Conservation (phyloP, 2,888 invertebrate species). For the Cantharis rustica region DNA sequence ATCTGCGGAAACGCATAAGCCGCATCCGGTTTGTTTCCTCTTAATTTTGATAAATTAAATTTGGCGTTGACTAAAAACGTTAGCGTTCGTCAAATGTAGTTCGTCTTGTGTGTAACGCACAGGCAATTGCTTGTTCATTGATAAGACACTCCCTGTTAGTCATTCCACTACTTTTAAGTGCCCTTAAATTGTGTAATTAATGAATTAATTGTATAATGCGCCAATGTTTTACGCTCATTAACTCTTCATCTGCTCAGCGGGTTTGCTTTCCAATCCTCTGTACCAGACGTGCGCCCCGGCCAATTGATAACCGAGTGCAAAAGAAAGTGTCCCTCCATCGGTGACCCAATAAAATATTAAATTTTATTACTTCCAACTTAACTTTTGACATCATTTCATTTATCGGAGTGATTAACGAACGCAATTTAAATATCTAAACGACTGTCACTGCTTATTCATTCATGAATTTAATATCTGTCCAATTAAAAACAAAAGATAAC, state of each 20-base stretch:
- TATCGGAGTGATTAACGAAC: neutral
- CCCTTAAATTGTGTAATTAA: slow-evolving; percentile 31
- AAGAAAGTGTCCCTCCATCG: neutral
- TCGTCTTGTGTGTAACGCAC: slow-evolving; percentile 10
- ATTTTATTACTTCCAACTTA: neutral
- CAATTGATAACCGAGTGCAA: neutral
- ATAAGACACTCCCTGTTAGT: slow-evolving; percentile 35
- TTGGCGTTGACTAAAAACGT: slow-evolving; percentile 8
- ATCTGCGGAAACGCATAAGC: slow-evolving; percentile 27
- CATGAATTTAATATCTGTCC: neutral
- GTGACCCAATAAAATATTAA: neutral
- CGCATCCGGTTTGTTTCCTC: slow-evolving; percentile 28
- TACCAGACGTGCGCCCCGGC: neutral
- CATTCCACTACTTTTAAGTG: slow-evolving; percentile 23
- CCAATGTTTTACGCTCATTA: neutral
- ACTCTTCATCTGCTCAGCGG: neutral
- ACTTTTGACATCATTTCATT: neutral
- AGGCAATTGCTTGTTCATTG: slow-evolving; percentile 29
- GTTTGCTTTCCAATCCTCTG: neutral
- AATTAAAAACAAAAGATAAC: neutral
- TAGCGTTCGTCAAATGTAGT: neutral
- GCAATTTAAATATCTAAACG: neutral
- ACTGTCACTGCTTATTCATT: neutral
- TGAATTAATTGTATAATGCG: slow-evolving; percentile 19
- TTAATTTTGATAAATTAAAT: slow-evolving; percentile 27